Evolutionary conservation across 2,888 invertebrate species (phyloP), one percentile per base, ranked within the genome.

Genomic region (Xanthia icteritia): DNA sequence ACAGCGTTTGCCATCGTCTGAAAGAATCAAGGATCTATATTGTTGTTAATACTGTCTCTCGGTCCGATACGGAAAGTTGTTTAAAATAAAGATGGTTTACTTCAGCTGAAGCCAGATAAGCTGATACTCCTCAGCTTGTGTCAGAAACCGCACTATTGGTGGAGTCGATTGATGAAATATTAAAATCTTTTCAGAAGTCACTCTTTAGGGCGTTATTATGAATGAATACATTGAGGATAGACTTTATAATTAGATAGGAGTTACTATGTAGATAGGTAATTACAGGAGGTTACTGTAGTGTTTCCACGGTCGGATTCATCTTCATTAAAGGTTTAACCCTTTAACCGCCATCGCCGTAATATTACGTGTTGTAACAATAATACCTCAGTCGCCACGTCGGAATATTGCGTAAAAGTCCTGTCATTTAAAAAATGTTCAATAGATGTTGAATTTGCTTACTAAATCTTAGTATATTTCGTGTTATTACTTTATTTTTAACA

Each of bases 131-230:
- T 9, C 36, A 15, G 65, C 74, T 36, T 27, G 17, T 64, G 45
- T 31, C 75, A 0, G 20, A 20, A n/a, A 11, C 64, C 69, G 17
- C 56, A 51, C 6, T 48, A n/a, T 63, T 23, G 48, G 56, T 39
- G 39, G 27, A 65, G 36, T 63, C 60, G 56, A 73, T 71, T 74
- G 45, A 65, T 79, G 69, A 81, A 83, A 85, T 83, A 85, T 85
- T 79, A 56, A 81, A 76, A 73, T 73, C 60, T 63, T 75, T 79
- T 70, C 65, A 72, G 72, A 63, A 75, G 67, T 72, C 72, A 72
- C 56, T 70, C 15, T 54, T 56, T 54, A 60, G 36, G 15, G 5
- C 74, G 31, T 60, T 68, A 39, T 67, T 68, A 45, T n/a, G 63
- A 23, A 66, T 15, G 23, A 54, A 58, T 54, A 68, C 1, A 64